Percentiles rank a stretch among this genome's conserved stretches.
phyloP scores from a whole-genome alignment of 2,888 invertebrate species.

The Baronia brevicornis region DNA sequence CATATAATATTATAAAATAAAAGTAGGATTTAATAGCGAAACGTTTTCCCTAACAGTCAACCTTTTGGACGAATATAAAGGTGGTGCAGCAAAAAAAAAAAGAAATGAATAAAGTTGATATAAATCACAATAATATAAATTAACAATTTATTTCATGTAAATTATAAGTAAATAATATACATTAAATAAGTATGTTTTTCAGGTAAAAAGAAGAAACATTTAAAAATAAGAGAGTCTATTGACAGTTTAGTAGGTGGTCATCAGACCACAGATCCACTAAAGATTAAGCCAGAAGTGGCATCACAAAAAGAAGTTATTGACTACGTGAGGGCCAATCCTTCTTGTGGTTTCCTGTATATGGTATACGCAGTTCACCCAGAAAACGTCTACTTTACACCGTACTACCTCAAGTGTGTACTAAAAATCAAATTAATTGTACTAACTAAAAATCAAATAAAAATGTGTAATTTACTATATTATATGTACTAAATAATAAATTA shows the following conservation, averaged over 20 bases:
- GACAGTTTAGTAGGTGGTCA: too few species aligned
- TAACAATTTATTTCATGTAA: too few species aligned
- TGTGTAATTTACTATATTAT: too few species aligned
- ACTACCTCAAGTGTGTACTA: constrained; percentile 78
- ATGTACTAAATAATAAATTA: too few species aligned
- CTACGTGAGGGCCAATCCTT: constrained; percentile 70
- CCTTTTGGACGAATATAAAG: not conserved
- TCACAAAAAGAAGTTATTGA: constrained; percentile 62
- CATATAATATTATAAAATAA: too few species aligned
- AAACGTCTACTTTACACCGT: constrained; percentile 84
- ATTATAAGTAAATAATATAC: not conserved
- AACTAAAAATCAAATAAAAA: too few species aligned
- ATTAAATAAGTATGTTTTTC: constrained; percentile 7
- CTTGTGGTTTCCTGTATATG: constrained; percentile 85
- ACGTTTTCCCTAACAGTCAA: too few species aligned
- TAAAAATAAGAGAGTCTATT: constrained; percentile 38
- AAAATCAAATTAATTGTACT: too few species aligned
- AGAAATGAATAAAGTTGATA: too few species aligned
- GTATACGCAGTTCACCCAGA: constrained; percentile 82
- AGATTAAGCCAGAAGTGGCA: constrained; percentile 57
- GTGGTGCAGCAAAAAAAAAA: too few species aligned
- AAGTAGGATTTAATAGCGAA: too few species aligned
- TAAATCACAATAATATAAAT: too few species aligned
- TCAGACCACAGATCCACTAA: constrained; percentile 44
- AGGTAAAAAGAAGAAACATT: constrained; percentile 39